phyloP scores from a whole-genome alignment of 2,113 vertebrate genomes.

The Lophius piscatorius region DNA sequence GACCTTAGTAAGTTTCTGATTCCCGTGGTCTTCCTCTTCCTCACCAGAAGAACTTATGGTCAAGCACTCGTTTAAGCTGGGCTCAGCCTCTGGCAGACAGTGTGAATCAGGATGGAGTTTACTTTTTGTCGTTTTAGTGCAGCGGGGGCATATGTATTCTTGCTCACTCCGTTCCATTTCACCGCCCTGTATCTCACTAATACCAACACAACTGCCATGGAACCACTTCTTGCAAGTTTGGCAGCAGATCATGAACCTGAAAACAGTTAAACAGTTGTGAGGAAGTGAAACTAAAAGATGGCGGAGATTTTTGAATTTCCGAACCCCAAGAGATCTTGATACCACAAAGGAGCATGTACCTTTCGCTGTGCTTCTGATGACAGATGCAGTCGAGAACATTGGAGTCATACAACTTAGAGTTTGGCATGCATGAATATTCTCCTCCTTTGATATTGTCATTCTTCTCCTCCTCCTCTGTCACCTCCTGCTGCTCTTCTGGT shows the following conservation, averaged over 20 bases:
- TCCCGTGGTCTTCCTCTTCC: constrained; percentile 81
- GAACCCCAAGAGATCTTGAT: constrained; percentile 12
- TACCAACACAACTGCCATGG: constrained; percentile 92
- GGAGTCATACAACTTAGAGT: constrained; percentile 83
- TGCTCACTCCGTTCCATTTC: constrained; percentile 85
- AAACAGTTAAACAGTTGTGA: constrained; percentile 20
- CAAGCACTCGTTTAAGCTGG: constrained; percentile 62
- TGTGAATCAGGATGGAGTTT: constrained; percentile 57
- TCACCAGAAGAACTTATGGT: constrained; percentile 76
- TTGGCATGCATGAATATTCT: constrained; percentile 65
- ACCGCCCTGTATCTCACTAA: constrained; percentile 84
- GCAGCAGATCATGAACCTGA: constrained; percentile 97
- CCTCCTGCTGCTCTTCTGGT: constrained; percentile 24
- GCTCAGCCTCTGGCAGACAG: constrained; percentile 50
- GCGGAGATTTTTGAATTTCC: constrained; percentile 31
- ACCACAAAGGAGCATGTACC: constrained; percentile 72
- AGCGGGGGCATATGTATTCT: constrained; percentile 89
- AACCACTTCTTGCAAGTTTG: constrained; percentile 93
- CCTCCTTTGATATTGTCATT: constrained; percentile 12
- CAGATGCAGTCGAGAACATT: constrained; percentile 88
- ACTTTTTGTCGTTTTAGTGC: constrained; percentile 81
- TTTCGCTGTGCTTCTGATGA: constrained; percentile 88
- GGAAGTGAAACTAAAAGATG: constrained; percentile 40
- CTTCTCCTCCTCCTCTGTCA: constrained; percentile 23
- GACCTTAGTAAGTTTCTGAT: constrained; percentile 85